A percentile compares a stretch with the other conserved stretches of the same genome.
Evolutionary conservation across 2,797 vertebrate species (phyloP).

Genomic region (Margarornis squamiger): DNA sequence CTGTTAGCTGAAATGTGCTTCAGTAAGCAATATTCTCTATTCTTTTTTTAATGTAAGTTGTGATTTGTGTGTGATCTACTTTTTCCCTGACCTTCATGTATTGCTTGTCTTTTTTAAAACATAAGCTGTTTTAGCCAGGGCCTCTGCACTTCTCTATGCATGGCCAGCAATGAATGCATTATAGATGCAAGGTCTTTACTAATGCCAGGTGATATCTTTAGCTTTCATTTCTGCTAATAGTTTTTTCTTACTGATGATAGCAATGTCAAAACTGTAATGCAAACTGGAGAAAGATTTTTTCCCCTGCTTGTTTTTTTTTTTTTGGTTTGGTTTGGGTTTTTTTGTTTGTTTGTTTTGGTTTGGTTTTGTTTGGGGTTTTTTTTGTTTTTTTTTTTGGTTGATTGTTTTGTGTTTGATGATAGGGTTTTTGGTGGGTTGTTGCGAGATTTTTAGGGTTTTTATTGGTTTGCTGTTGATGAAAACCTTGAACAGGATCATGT

Average conservation of each 20-base stretch:
- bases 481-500: neutral
- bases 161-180: neutral
- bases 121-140: neutral
- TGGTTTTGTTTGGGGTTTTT: neutral
- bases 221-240: neutral
- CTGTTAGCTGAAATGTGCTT: neutral
- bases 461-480: neutral
- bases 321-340: too few relatives aligned
- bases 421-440: accelerated
- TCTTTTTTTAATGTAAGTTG: neutral
- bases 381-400: neutral
- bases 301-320: accelerated
- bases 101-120: neutral
- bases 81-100: neutral
- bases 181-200: neutral
- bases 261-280: neutral
- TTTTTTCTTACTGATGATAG: neutral
- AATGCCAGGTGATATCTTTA: neutral
- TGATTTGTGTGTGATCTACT: neutral
- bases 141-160: neutral
- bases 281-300: neutral
- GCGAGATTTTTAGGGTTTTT: neutral
- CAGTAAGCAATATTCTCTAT: neutral
- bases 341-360: neutral
- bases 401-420: accelerated